These are phyloP conservation scores for Euborellia annulipes DNA, from an alignment of 1,140 invertebrate species.

Conservation along the genomic window DNA sequence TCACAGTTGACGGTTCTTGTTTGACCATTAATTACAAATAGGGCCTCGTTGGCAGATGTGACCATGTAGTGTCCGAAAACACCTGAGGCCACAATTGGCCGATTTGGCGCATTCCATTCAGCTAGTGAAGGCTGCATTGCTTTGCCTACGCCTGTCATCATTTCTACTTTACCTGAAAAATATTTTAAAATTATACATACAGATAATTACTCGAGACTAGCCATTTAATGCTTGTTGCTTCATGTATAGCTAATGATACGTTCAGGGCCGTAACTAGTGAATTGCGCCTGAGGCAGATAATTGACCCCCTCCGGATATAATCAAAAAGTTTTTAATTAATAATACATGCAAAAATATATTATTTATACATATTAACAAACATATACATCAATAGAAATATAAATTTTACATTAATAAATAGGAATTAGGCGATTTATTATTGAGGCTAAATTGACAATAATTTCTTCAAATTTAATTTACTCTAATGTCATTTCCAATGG, in stretches of 20 bases:
- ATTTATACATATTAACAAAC: no score
- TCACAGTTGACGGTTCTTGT: conserved; percentile 62
- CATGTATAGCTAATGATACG: neutral
- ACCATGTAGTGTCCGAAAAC: conserved; percentile 62
- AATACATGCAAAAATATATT: no score
- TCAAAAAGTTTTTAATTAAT: neutral
- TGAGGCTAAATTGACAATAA: no score
- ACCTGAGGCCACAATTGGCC: conserved; percentile 50
- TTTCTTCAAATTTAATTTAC: no score
- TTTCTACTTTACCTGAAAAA: conserved; percentile 52
- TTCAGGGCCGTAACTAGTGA: neutral
- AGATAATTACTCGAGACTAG: no score
- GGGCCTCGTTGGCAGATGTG: conserved; percentile 50
- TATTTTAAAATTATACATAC: no score
- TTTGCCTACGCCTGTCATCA: conserved; percentile 56
- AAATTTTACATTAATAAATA: no score
- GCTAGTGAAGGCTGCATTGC: conserved; percentile 37
- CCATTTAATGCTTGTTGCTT: neutral
- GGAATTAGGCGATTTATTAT: no score
- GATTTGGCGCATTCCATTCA: conserved; percentile 49
- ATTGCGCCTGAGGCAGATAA: neutral
- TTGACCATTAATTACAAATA: conserved; percentile 58
- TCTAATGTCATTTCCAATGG: no score
- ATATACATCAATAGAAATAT: no score
- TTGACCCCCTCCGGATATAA: neutral